Evolutionary conservation across 2,888 invertebrate species (phyloP).

Genomic region (Rhagonycha lutea): DNA sequence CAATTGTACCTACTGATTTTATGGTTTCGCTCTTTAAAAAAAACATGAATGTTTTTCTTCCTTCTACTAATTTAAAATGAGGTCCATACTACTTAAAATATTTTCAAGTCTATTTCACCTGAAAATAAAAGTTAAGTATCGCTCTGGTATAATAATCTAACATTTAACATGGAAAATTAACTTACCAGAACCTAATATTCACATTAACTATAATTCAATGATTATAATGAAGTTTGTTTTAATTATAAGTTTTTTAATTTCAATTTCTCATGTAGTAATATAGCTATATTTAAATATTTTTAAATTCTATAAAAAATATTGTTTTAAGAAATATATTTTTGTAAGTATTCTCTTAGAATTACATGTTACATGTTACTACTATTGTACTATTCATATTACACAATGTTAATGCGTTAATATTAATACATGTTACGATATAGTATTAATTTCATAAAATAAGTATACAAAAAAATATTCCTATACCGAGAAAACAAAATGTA

Average conservation of each 20-base stretch:
- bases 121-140: neutral
- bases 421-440: too few species aligned
- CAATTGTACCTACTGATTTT: too few species aligned
- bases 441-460: too few species aligned
- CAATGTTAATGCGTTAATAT: too few species aligned
- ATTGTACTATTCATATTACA: too few species aligned
- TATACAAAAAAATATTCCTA: too few species aligned
- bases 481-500: too few species aligned
- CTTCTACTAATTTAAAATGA: too few species aligned
- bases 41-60: too few species aligned
- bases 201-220: neutral
- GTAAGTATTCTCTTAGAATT: neutral
- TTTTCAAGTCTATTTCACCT: neutral
- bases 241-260: neutral
- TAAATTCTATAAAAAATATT: neutral
- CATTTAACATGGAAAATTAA: neutral
- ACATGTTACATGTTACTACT: neutral
- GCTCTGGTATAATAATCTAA: neutral
- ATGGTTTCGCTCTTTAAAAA: too few species aligned
- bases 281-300: neutral
- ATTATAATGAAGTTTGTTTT: neutral
- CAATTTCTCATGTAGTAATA: neutral
- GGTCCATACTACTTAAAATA: too few species aligned
- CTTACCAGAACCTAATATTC: neutral
- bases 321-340: neutral